phyloP scores from a whole-genome alignment of 2,888 invertebrate genomes.

The Trichopoda pennipes region DNA sequence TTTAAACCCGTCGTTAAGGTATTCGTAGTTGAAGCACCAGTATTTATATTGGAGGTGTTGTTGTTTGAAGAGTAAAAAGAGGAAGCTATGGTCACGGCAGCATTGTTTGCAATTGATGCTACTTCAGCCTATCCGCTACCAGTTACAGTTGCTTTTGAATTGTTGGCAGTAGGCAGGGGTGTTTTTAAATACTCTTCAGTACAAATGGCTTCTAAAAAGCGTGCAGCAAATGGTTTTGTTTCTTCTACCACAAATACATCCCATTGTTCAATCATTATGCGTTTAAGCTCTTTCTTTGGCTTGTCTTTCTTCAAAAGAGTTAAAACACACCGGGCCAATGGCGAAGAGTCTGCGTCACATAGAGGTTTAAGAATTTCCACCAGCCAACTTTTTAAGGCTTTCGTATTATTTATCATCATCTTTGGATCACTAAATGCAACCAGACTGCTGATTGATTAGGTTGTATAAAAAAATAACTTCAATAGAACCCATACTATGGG shows the following conservation, averaged over 20 bases:
- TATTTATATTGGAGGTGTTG: conserved; percentile 31
- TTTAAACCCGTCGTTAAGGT: conserved; percentile 58
- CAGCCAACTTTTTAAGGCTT: conserved; percentile 95
- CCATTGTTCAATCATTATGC: conserved; percentile 95
- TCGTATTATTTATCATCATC: conserved; percentile 96
- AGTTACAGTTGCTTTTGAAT: conserved; percentile 42
- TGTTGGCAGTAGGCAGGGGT: conserved; percentile 67
- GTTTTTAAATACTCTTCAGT: conserved; percentile 80
- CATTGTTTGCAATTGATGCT: conserved; percentile 33
- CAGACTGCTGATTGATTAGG: conserved; percentile 20
- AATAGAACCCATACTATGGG: no score
- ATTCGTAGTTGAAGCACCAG: conserved; percentile 53
- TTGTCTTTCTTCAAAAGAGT: conserved; percentile 98
- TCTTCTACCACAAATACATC: conserved; percentile 92
- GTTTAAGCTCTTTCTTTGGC: conserved; percentile 91
- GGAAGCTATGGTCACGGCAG: conserved; percentile 8
- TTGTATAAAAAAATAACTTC: no score
- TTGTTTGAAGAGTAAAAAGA: conserved; percentile 20
- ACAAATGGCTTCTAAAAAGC: conserved; percentile 84
- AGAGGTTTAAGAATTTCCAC: conserved; percentile 95
- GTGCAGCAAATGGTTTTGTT: conserved; percentile 94
- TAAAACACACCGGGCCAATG: conserved; percentile 97
- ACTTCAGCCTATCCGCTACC: conserved; percentile 50
- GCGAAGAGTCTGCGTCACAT: conserved; percentile 98
- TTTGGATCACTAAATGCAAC: conserved; percentile 24